phyloP scores from a whole-genome alignment of 2,113 vertebrate genomes.

The Arizona elegans region DNA sequence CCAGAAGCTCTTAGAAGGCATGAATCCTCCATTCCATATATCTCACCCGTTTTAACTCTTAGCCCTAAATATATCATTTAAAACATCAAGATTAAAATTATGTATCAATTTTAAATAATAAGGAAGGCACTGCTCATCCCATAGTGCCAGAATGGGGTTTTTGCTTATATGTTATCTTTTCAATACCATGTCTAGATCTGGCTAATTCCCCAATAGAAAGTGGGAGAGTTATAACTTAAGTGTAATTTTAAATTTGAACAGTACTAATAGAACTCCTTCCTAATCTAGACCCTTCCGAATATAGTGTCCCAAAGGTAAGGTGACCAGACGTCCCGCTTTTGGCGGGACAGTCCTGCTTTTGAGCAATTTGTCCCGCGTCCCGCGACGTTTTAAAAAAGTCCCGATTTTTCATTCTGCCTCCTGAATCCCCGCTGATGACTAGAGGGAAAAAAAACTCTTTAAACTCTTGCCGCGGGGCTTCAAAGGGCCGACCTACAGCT shows the following conservation, averaged over 20 bases:
- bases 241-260: not conserved
- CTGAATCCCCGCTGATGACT: too few species aligned
- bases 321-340: too few species aligned
- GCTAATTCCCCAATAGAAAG: not conserved
- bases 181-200: not conserved
- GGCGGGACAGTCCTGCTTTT: too few species aligned
- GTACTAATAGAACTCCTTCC: not conserved
- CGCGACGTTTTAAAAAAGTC: too few species aligned
- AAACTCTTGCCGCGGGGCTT: too few species aligned
- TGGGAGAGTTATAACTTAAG: not conserved
- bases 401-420: too few species aligned
- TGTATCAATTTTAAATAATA: not conserved
- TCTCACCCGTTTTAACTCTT: not conserved
- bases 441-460: too few species aligned
- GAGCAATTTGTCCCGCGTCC: too few species aligned
- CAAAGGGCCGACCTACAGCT: too few species aligned
- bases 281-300: not conserved
- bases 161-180: not conserved
- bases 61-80: not conserved
- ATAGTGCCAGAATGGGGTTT: not conserved
- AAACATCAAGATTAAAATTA: not conserved
- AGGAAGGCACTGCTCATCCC: not conserved
- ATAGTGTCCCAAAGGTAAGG: not conserved
- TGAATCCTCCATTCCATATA: not conserved
- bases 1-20: not conserved